Percentiles rank a stretch among this genome's conserved stretches.
Conservation (phyloP, 2,113 vertebrate genomes). For the Grallaria varia region DNA sequence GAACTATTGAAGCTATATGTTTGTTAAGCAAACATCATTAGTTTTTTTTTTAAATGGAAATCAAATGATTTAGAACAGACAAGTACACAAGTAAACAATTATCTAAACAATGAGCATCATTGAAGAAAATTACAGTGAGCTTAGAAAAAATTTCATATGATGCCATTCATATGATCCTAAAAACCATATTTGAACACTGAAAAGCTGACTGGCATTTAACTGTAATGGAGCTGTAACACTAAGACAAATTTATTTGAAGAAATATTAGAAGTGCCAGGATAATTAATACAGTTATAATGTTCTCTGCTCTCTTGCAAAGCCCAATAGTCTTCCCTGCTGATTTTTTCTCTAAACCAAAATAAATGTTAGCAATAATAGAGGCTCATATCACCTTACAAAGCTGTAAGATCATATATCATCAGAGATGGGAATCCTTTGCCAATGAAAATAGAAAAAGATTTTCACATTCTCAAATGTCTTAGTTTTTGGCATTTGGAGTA, state of each 20-base stretch:
- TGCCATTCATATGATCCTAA: neutral
- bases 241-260: constrained; percentile 2
- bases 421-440: constrained; percentile 13
- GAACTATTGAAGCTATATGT: neutral
- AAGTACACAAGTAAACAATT: neutral
- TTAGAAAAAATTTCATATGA: neutral
- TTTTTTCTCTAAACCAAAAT: constrained; percentile 1
- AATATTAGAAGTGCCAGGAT: constrained; percentile 1
- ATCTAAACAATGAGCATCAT: neutral
- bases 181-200: neutral
- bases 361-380: constrained; percentile 23
- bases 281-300: constrained; percentile 15
- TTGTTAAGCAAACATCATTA: neutral
- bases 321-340: neutral
- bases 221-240: neutral
- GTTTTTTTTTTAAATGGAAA: neutral
- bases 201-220: neutral
- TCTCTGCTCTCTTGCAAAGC: neutral
- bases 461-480: constrained; percentile 11
- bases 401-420: constrained; percentile 10
- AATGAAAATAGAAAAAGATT: constrained; percentile 17
- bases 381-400: constrained; percentile 16
- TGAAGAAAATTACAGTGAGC: neutral
- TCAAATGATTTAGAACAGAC: neutral
- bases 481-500: constrained; percentile 9